Base-by-base conservation (phyloP, 2,888 invertebrate species). In the Acleris literana region DNA sequence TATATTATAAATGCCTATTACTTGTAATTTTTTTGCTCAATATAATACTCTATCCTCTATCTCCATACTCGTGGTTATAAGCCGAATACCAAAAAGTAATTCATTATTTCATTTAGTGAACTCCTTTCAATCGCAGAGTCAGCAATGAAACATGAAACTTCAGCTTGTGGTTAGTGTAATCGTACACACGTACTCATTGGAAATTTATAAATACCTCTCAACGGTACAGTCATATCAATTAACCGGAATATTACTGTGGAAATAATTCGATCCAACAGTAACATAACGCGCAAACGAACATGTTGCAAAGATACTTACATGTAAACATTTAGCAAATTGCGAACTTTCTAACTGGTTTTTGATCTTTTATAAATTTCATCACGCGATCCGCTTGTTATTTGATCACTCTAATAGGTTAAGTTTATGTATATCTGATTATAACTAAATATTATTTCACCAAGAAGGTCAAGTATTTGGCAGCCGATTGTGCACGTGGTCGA, bases 401-500 rank as follows among this genome's bases (percentile, higher is more conserved):
- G 5, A 22, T 52, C 16, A 22, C 13, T 5, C 4, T 22, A 0
- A 39, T 13, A 39, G 5, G 39, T 13, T n/a, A 44, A 4, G 4
- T 44, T n/a, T 2, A 3, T n/a, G 4, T 44, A 44, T 5, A 1
- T n/a, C 3, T 13, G 43, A 16, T 5, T 44, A n/a, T 17, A 46
- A 17, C 16, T 16, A 16, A n/a, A 46, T 7, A 46, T 5, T 43
- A 16, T 43, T 55, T 43, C 13, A 20, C 20, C 18, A 55, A 53
- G 29, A 46, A 6, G 60, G 17, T n/a, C 22, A 29, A 39, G 46
- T 39, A 62, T 57, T 66, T 66, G 66, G 66, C 66, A 66, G 61
- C 52, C 20, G 55, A 20, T 51, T 46, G 61, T 29, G 46, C 52
- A 22, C 29, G 48, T 49, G 33, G 29, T 59, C 49, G 46, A 59